Percentiles rank a stretch among this genome's conserved stretches.
Evolutionary conservation across 1,140 invertebrate genomes (phyloP).

Genomic region (Drosophila funebris): DNA sequence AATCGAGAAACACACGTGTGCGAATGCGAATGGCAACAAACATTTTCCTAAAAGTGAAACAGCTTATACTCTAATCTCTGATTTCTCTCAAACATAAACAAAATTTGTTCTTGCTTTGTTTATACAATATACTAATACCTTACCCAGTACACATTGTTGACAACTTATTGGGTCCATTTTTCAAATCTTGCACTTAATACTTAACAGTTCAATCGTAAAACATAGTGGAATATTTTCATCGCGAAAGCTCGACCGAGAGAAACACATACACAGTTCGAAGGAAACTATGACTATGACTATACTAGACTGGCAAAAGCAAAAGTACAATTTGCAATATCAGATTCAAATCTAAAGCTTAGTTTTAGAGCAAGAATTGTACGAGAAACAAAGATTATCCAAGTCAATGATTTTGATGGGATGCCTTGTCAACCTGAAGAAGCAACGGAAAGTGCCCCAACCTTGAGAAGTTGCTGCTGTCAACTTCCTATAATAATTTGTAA

Average conservation of each 20-base stretch:
- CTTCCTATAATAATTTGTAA: too few species aligned
- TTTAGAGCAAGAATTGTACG: too few species aligned
- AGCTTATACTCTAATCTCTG: conserved; percentile 47
- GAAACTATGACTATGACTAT: too few species aligned
- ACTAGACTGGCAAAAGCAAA: too few species aligned
- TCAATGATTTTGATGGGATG: too few species aligned
- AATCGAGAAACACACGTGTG: conserved; percentile 51
- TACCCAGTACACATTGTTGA: neutral
- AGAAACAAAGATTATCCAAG: too few species aligned
- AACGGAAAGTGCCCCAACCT: too few species aligned
- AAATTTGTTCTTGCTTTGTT: conserved; percentile 10
- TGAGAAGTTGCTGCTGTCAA: too few species aligned
- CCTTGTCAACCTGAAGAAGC: too few species aligned
- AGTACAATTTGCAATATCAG: too few species aligned
- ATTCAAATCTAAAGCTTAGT: too few species aligned
- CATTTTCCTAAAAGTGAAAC: conserved; percentile 42
- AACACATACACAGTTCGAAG: too few species aligned
- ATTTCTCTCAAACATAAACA: conserved; percentile 24
- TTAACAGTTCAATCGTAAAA: neutral
- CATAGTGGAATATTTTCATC: neutral
- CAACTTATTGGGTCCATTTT: neutral
- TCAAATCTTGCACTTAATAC: neutral
- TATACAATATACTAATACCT: neutral
- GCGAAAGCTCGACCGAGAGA: neutral
- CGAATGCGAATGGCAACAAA: conserved; percentile 25